phyloP scores from a whole-genome alignment of 2,113 vertebrate species.

The Asarcornis scutulata region DNA sequence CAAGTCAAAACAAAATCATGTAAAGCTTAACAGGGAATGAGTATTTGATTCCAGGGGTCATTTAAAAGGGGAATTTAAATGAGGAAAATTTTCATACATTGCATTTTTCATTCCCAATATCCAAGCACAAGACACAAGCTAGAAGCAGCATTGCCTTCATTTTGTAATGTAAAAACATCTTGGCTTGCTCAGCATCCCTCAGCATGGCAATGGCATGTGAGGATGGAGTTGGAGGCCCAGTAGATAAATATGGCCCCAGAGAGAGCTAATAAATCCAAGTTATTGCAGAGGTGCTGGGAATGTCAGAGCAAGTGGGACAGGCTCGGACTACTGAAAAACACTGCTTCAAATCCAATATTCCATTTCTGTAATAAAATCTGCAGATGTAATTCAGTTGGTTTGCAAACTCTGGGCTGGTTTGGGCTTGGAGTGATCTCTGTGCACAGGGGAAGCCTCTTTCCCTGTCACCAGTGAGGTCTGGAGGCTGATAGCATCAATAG shows the following conservation, averaged over 20 bases:
- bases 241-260: rapidly evolving
- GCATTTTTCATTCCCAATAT: background rate
- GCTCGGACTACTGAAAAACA: background rate
- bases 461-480: background rate
- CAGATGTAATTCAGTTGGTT: background rate
- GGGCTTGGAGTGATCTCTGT: background rate
- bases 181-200: background rate
- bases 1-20: background rate
- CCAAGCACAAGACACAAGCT: background rate
- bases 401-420: background rate
- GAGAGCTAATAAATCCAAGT: background rate
- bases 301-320: background rate
- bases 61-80: background rate
- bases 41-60: background rate
- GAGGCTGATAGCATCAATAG: background rate
- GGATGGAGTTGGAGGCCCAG: rapidly evolving
- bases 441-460: background rate
- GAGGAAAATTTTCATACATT: background rate
- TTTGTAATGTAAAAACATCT: background rate
- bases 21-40: background rate
- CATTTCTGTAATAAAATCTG: background rate
- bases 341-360: background rate
- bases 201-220: rapidly evolving
- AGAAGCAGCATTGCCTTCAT: background rate
- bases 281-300: background rate